phyloP scores from a whole-genome alignment of 2,113 vertebrate genomes.

The Climacteris rufus region DNA sequence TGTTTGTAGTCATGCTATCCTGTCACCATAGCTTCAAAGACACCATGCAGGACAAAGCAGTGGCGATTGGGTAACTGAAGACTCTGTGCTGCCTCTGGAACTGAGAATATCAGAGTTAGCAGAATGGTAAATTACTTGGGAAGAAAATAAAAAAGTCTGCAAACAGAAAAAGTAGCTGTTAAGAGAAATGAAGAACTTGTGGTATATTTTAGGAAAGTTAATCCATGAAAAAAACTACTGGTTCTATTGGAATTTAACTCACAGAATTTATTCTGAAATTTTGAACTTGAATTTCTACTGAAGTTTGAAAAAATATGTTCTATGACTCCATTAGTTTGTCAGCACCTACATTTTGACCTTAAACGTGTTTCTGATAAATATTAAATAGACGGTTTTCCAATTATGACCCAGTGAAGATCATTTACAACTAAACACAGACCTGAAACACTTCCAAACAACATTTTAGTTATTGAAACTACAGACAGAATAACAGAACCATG shows the following conservation, averaged over 20 bases:
- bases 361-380: neutral
- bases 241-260: neutral
- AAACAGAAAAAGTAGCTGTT: neutral
- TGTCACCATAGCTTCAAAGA: neutral
- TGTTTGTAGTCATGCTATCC: neutral
- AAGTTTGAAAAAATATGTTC: neutral
- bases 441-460: neutral
- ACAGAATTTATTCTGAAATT: neutral
- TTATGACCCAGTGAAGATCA: neutral
- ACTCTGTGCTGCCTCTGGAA: neutral
- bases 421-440: neutral
- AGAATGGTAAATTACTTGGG: neutral
- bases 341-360: neutral
- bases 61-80: neutral
- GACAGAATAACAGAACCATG: neutral
- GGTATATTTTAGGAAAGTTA: neutral
- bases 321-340: neutral
- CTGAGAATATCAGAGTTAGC: neutral
- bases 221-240: neutral
- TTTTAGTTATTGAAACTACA: neutral
- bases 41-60: neutral
- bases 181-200: neutral
- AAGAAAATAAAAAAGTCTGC: neutral
- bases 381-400: neutral
- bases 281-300: neutral